Base-by-base conservation (phyloP, 2,113 vertebrate species). In the Turnix velox region DNA sequence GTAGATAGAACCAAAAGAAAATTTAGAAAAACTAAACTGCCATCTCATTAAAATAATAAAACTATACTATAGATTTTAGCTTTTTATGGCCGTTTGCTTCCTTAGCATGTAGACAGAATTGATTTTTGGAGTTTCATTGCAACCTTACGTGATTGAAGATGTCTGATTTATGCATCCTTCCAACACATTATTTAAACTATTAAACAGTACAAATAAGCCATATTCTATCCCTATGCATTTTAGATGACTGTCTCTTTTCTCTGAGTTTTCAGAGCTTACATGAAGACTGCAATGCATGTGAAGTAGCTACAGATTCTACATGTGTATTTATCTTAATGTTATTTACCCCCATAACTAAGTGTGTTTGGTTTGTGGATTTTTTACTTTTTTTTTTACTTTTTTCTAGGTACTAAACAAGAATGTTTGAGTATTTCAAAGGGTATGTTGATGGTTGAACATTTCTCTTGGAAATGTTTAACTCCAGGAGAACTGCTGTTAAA, bases 401-500 rank as follows among this genome's bases (percentile, higher is more conserved):
- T 87, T 76, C 45, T 87, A 97, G 97, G 39, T 82, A 40, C 92
- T 84, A 76, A 95, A n/a, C 95, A 40, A 82, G 95, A 97, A 23
- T 66, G 67, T 49, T 91, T 94, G 52, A 46, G 18, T 20, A 20
- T 96, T 88, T 94, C 96, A 31, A 76, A 97, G 72, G 98, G 98
- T 33, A 68, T 97, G 14, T 97, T 99, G 27, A 96, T 40, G 3
- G 97, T 88, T 61, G 97, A 98, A 80, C 78, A 55, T 2, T 96
- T 98, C 94, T 98, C 97, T 51, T 99, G 98, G 98, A 99, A 98
- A 94, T 97, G 96, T 75, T 30, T 98, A 58, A 83, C 68, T 78
- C 94, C 93, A 55, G 97, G 97, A 49, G 84, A 98, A n/a, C 95
- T 97, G 35, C 30, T 98, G 67, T 80, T 98, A 90, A 98, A 95